A percentile compares a stretch with the other conserved stretches of the same genome.
phyloP scores from a whole-genome alignment of 2,113 vertebrate genomes.

The Reinhardtius hippoglossoides region DNA sequence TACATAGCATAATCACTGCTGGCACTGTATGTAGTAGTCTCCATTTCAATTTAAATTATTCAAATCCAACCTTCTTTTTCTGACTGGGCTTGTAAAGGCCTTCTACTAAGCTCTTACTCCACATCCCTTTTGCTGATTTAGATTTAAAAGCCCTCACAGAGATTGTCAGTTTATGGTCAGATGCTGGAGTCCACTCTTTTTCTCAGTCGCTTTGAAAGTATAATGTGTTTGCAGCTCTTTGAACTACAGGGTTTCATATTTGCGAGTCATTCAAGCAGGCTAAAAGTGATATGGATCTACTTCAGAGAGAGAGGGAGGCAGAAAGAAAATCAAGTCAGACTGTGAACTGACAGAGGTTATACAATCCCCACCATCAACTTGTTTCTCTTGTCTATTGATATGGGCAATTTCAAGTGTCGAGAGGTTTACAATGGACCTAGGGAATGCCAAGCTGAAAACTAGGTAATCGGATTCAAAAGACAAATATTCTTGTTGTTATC shows the following conservation, averaged over 20 bases:
- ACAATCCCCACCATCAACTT: not conserved
- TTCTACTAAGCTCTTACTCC: conserved; percentile 41
- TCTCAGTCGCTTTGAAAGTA: conserved; percentile 25
- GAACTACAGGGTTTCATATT: conserved; percentile 61
- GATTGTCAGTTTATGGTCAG: conserved; percentile 53
- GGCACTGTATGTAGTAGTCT: conserved; percentile 30
- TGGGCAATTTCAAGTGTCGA: not conserved
- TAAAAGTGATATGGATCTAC: conserved; percentile 57
- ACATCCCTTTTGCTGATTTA: conserved; percentile 45
- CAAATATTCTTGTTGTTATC: no score
- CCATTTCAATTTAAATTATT: conserved; percentile 60
- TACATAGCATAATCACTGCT: conserved; percentile 48
- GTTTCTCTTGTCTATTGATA: conserved; percentile 12
- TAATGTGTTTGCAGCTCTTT: conserved; percentile 66
- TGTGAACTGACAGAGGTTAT: conserved; percentile 31
- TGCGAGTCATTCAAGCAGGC: conserved; percentile 53
- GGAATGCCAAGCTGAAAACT: not conserved
- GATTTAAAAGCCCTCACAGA: conserved; percentile 52
- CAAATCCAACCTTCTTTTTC: conserved; percentile 44
- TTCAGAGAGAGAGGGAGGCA: conserved; percentile 25
- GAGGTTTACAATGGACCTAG: not conserved
- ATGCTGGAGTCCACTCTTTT: conserved; percentile 23
- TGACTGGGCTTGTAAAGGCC: conserved; percentile 21
- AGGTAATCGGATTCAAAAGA: not conserved
- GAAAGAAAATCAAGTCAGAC: conserved; percentile 10